These are phyloP conservation scores for Phaedon cochleariae DNA, from an alignment of 2,888 invertebrate genomes.

Conservation along the genomic window DNA sequence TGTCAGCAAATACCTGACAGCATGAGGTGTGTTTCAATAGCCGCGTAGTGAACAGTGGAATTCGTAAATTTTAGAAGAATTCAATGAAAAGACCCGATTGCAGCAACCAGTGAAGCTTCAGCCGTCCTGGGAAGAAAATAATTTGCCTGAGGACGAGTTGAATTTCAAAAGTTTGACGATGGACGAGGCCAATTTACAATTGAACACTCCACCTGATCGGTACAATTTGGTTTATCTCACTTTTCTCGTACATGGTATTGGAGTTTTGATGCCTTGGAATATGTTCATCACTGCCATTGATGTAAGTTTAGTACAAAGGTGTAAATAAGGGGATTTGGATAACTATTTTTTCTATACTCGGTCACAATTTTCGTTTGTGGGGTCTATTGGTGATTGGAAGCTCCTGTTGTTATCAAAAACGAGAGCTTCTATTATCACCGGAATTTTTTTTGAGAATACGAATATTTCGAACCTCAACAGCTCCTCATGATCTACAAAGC, in stretches of 20 bases:
- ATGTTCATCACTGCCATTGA: slow-evolving; percentile 96
- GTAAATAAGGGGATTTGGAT: too few relatives aligned
- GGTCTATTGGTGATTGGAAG: too few relatives aligned
- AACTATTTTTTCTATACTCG: too few relatives aligned
- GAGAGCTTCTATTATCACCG: too few relatives aligned
- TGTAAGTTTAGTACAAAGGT: slow-evolving; percentile 67
- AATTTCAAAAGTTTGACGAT: slow-evolving; percentile 75
- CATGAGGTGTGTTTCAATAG: neutral
- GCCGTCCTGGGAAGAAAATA: slow-evolving; percentile 88
- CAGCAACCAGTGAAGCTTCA: slow-evolving; percentile 84
- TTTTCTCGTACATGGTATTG: slow-evolving; percentile 92
- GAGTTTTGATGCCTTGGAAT: slow-evolving; percentile 97
- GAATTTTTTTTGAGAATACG: too few relatives aligned
- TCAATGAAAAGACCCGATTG: slow-evolving; percentile 70
- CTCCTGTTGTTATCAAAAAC: too few relatives aligned
- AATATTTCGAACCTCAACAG: too few relatives aligned
- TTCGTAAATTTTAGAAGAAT: slow-evolving; percentile 44
- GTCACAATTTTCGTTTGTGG: too few relatives aligned
- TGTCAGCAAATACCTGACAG: neutral
- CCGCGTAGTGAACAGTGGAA: neutral
- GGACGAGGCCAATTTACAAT: slow-evolving; percentile 74
- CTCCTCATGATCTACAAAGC: too few relatives aligned
- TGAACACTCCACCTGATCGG: slow-evolving; percentile 81
- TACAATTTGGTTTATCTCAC: slow-evolving; percentile 86
- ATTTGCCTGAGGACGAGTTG: slow-evolving; percentile 83